These are phyloP conservation scores for Erythrocercus mccallii DNA, from an alignment of 2,113 vertebrate species.

Conservation along the genomic window DNA sequence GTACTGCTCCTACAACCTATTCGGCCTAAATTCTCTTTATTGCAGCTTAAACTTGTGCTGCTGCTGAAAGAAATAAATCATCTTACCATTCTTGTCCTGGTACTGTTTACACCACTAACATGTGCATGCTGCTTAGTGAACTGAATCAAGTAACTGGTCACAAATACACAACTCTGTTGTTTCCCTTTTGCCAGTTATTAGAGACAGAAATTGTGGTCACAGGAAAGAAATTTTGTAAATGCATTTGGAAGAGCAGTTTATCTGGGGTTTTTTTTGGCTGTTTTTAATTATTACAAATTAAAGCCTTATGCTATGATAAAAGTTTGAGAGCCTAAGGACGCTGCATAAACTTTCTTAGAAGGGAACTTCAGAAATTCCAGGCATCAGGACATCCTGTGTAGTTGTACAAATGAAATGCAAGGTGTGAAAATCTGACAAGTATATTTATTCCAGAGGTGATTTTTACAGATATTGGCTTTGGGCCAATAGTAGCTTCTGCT, in stretches of 20 bases:
- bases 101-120: neutral
- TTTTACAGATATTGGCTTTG: neutral
- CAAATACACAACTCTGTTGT: neutral
- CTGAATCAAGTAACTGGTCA: neutral
- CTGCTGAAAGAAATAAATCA: neutral
- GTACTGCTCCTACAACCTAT: neutral
- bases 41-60: neutral
- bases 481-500: neutral
- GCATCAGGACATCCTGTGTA: neutral
- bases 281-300: neutral
- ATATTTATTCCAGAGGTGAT: neutral
- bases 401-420: neutral
- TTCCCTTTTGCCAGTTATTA: neutral
- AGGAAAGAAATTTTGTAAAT: neutral
- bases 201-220: neutral
- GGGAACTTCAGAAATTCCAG: neutral
- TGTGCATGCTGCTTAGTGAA: neutral
- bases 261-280: accelerated
- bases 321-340: neutral
- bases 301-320: neutral
- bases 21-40: neutral
- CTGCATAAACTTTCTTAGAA: neutral
- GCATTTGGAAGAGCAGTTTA: neutral
- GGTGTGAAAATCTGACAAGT: neutral
- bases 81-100: neutral